Conservation (phyloP, 2,888 invertebrate species). For the Enoplolaimus lenunculus region DNA sequence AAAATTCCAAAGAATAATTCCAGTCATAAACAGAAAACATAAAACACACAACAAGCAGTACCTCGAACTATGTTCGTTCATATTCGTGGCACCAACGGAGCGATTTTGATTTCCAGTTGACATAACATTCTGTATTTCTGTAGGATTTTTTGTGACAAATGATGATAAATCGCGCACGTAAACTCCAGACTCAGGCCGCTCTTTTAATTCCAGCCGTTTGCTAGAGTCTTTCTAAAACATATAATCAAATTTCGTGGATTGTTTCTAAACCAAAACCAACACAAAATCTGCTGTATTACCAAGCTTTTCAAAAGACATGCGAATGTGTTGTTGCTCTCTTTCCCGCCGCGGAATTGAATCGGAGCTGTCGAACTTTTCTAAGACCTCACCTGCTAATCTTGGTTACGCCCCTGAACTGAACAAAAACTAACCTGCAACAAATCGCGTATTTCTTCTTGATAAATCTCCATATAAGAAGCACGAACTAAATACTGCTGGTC, state of each 20-base stretch:
- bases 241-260: too few species aligned
- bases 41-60: not conserved
- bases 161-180: slow-evolving; percentile 74
- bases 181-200: slow-evolving; percentile 66
- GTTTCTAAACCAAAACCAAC: too few species aligned
- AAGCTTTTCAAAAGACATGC: too few species aligned
- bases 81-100: slow-evolving; percentile 83
- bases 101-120: slow-evolving; percentile 77
- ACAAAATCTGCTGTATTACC: too few species aligned
- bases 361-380: too few species aligned
- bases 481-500: slow-evolving; percentile 88
- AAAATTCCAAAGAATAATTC: too few species aligned
- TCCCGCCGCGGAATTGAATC: too few species aligned
- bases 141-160: slow-evolving; percentile 78
- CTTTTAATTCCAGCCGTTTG: slow-evolving; percentile 54
- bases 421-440: slow-evolving; percentile 48
- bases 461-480: slow-evolving; percentile 91
- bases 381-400: too few species aligned
- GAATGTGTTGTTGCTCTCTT: too few species aligned
- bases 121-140: slow-evolving; percentile 87
- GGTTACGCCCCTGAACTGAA: too few species aligned
- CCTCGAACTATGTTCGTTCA: slow-evolving; percentile 94
- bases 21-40: not conserved
- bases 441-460: slow-evolving; percentile 55
- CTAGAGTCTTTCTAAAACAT: slow-evolving; percentile 54